These are phyloP conservation scores for Endotricha flammealis DNA, from an alignment of 2,888 invertebrate genomes.

Conservation along the genomic window DNA sequence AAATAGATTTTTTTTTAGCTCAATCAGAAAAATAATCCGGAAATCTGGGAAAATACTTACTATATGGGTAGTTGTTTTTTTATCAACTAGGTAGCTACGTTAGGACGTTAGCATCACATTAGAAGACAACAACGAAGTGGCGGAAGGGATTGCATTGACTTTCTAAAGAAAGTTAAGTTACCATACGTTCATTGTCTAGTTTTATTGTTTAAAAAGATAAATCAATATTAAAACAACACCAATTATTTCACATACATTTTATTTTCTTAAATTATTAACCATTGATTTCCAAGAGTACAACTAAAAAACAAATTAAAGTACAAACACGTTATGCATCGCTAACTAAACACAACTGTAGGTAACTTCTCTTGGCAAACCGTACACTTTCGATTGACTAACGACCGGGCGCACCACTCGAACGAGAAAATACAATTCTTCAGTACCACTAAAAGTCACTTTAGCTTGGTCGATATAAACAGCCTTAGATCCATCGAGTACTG, in stretches of 20 bases:
- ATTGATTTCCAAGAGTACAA: conserved; percentile 79
- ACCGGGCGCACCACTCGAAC: conserved; percentile 72
- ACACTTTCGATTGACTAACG: conserved; percentile 67
- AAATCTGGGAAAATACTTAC: too few species aligned
- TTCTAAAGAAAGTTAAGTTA: too few species aligned
- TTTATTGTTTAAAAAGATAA: background rate
- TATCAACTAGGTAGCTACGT: too few species aligned
- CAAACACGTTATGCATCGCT: conserved; percentile 78
- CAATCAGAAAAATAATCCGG: too few species aligned
- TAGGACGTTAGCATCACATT: too few species aligned
- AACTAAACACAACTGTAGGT: conserved; percentile 78
- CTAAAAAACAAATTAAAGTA: conserved; percentile 79
- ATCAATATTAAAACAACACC: conserved; percentile 29
- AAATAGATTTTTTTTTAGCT: too few species aligned
- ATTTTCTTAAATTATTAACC: conserved; percentile 79
- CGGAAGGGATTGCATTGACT: too few species aligned
- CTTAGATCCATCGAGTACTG: conserved; percentile 61
- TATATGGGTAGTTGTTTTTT: too few species aligned
- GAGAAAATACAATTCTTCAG: conserved; percentile 41
- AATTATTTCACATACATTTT: conserved; percentile 77
- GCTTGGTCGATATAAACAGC: conserved; percentile 67
- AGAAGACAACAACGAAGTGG: too few species aligned
- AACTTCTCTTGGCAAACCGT: conserved; percentile 78
- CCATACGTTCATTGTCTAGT: too few species aligned
- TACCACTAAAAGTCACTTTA: conserved; percentile 47